phyloP scores from a whole-genome alignment of 2,113 vertebrate genomes.

The Andinoacara biseriatus region DNA sequence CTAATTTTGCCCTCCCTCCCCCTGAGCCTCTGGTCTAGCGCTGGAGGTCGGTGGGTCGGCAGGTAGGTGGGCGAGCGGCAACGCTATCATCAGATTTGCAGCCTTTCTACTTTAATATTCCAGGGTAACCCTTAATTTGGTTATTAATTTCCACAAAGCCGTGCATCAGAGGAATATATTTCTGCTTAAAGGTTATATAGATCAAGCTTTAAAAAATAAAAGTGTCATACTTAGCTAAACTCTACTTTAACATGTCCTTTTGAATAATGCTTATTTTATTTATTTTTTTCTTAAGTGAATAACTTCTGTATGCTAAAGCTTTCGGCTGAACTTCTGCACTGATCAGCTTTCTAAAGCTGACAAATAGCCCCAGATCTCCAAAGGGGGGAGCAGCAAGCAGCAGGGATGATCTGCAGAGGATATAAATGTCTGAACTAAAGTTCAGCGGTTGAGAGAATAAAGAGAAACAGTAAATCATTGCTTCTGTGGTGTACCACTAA shows the following conservation, averaged over 20 bases:
- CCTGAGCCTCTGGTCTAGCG: too few species aligned
- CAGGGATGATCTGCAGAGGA: conserved; percentile 15
- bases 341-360: conserved; percentile 47
- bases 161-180: neutral
- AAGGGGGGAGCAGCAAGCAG: conserved; percentile 20
- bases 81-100: neutral
- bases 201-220: neutral
- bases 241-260: neutral
- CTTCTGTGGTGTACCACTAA: neutral
- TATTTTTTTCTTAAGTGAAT: neutral
- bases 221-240: neutral
- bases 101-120: neutral
- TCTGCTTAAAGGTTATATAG: neutral
- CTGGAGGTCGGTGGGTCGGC: too few species aligned
- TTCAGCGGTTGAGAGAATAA: conserved; percentile 43
- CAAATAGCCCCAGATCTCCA: conserved; percentile 41
- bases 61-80: too few species aligned
- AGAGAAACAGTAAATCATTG: conserved; percentile 42
- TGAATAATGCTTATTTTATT: neutral
- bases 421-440: conserved; percentile 30
- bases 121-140: neutral
- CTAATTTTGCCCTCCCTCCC: neutral
- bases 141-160: neutral
- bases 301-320: neutral
- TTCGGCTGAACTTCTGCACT: conserved; percentile 6